Evolutionary conservation across 2,888 invertebrate genomes (phyloP), one percentile per base, ranked within the genome.

Genomic region (Arge pagana): DNA sequence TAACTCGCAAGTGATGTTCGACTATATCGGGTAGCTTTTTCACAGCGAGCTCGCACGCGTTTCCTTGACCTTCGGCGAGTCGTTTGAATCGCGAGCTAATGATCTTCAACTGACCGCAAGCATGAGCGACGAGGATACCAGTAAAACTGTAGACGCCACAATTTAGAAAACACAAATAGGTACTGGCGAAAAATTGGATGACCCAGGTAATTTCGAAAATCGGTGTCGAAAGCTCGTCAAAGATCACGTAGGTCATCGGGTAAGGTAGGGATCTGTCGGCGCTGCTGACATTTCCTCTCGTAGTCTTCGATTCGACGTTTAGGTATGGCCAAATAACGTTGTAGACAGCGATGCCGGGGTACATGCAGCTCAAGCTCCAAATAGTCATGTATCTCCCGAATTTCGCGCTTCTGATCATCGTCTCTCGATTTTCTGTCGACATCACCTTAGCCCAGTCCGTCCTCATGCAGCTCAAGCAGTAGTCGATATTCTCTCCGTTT

Each of bases 191-290:
- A 54, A 61, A 64, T n/a, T n/a, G n/a, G n/a, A n/a, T n/a, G n/a
- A n/a, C n/a, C n/a, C n/a, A n/a, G n/a, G n/a, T n/a, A n/a, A 72
- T 67, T 43, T 72, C 69, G 54, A 70, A 70, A 6, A 48, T 61
- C 0, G 72, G 72, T 19, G 61, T 71, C 0, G 18, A 42, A 1
- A 64, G 58, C 4, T 66, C 65, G 36, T 71, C 62, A 5, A 71
- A 50, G 0, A 71, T 48, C 0, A 55, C 54, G 0, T 61, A 61
- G 23, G 71, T 72, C 16, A 71, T 63, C 3, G 70, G 71, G 39
- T 67, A 72, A 0, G 66, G 61, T 2, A 69, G 55, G 1, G 61
- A 58, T 21, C 66, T 59, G 3, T 67, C 57, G 1, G 58, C 70
- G 6, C 57, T 53, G 19, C 69, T 69, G 4, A 58, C 43, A 1